Base-by-base conservation (phyloP, 2,113 vertebrate species). In the Solenodon paradoxus region DNA sequence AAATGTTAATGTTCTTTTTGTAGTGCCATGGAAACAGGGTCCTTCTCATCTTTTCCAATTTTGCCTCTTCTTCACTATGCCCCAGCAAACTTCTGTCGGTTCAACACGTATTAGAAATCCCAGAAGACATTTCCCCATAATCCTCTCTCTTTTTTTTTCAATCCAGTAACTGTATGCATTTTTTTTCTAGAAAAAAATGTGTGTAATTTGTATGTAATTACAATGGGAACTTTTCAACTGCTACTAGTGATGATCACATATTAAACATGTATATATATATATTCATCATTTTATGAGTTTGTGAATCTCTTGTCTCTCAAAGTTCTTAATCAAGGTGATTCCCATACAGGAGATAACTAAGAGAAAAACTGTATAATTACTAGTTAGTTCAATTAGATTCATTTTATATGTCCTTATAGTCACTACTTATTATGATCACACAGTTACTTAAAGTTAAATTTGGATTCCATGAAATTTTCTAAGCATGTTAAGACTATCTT, bases 41-140 rank as follows among this genome's bases (percentile, higher is more conserved):
- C 7, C 1, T 91, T 61, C 12, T n/a, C 4, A 38, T 75, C 5
- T n/a, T 87, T 79, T 69, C 19, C 19, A 64, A 83, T 35, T 16
- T 16, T 0, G 1, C 3, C 11, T 2, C 11, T 2, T 45, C 6
- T 26, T 7, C 2, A 24, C 17, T 1, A 16, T 30, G 5, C 13
- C 7, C 10, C 22, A 49, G 1, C 11, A 87, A 30, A 53, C 2
- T 64, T 49, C 20, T 47, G n/a, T 30, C 40, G 1, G 11, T 63
- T 75, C 71, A 69, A 63, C n/a, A 45, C 5, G 86, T 2, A 7
- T 5, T 61, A 38, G 9, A 5, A 66, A 79, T 64, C 5, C 3
- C 38, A 86, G 20, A 66, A 32, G 5, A n/a, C 6, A 59, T 61
- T 78, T 79, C 15, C 7, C 4, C 13, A 15, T 80, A 42, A 38